These are phyloP conservation scores for Drosophila ananassae DNA, from an alignment of 1,140 invertebrate species.

Conservation along the genomic window DNA sequence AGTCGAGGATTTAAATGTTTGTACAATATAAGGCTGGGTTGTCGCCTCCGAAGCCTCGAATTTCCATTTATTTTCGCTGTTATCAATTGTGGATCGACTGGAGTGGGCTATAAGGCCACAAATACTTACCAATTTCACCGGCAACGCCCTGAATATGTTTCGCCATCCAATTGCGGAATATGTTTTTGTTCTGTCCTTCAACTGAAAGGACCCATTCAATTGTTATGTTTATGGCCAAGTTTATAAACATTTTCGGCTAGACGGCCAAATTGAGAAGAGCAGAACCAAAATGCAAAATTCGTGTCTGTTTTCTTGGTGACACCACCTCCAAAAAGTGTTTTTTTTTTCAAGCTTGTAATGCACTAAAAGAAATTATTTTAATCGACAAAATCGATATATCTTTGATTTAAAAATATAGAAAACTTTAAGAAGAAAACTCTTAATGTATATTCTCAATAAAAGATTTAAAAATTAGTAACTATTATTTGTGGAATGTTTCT, in stretches of 20 bases:
- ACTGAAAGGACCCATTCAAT: conserved; percentile 25
- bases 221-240: conserved; percentile 48
- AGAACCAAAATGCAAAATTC: conserved; percentile 40
- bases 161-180: conserved; percentile 35
- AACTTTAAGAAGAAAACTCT: too few relatives aligned
- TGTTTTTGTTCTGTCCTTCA: conserved; percentile 51
- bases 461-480: too few relatives aligned
- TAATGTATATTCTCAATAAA: too few relatives aligned
- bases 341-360: neutral
- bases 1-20: conserved; percentile 19
- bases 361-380: conserved; percentile 1
- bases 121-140: conserved; percentile 5
- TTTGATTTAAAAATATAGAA: neutral
- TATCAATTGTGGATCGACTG: conserved; percentile 30
- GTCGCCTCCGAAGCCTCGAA: conserved; percentile 16
- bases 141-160: conserved; percentile 36
- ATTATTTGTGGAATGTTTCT: neutral
- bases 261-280: conserved; percentile 43
- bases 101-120: neutral
- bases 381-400: too few relatives aligned
- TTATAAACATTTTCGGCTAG: conserved; percentile 37
- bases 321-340: conserved; percentile 30
- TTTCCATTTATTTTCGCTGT: conserved; percentile 32
- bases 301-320: conserved; percentile 32
- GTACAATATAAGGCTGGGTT: conserved; percentile 3